Evolutionary conservation across 2,888 invertebrate genomes (phyloP).

Genomic region (Hymenopus coronatus): DNA sequence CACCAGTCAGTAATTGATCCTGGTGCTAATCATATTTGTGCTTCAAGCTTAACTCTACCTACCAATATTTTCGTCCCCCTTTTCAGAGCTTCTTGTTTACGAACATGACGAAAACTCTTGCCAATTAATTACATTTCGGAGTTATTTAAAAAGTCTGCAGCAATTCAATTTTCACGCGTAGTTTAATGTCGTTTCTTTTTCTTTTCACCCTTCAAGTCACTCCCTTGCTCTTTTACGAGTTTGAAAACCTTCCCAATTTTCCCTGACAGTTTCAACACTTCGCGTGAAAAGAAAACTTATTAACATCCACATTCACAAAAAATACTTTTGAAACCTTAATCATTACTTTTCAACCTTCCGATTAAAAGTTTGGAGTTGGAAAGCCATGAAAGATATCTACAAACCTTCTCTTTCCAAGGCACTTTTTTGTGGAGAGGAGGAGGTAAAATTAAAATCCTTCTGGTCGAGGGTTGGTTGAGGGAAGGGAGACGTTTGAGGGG

Average conservation of each 20-base stretch:
- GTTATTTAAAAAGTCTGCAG: background rate
- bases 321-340: background rate
- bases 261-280: background rate
- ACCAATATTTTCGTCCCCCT: too few species aligned
- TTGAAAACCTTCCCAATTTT: background rate
- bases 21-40: too few species aligned
- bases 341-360: background rate
- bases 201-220: background rate
- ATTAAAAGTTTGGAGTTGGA: background rate
- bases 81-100: background rate
- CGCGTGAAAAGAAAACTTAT: background rate
- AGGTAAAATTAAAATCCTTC: background rate
- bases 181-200: background rate
- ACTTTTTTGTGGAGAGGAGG: background rate
- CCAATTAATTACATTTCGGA: background rate
- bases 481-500: too few species aligned
- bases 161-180: background rate
- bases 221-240: background rate
- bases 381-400: background rate
- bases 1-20: too few species aligned
- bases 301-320: background rate
- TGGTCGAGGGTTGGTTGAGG: background rate
- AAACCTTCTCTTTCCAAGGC: background rate
- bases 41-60: too few species aligned
- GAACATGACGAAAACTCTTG: background rate